Percentiles rank a stretch among this genome's conserved stretches.
Evolutionary conservation across 2,888 invertebrate genomes (phyloP).

Genomic region (Melolontha melolontha): DNA sequence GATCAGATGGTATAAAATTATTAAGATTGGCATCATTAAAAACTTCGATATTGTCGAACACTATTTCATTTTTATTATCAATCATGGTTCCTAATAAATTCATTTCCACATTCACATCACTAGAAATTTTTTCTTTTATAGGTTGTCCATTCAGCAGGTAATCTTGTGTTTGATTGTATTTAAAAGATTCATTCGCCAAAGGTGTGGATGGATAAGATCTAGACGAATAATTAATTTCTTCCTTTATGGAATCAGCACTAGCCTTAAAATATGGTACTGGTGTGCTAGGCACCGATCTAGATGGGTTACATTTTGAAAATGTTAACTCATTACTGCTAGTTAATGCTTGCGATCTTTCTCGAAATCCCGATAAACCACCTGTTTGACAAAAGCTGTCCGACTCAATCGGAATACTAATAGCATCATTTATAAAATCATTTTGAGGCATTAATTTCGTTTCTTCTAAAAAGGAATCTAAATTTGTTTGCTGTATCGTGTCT

Average conservation of each 20-base stretch:
- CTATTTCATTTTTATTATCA: conserved; percentile 45
- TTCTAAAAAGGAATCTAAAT: conserved; percentile 61
- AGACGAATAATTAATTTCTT: conserved; percentile 55
- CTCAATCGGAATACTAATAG: conserved; percentile 45
- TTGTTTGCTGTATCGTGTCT: conserved; percentile 59
- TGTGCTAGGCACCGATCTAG: conserved; percentile 78
- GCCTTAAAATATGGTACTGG: conserved; percentile 67
- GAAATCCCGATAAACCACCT: conserved; percentile 1
- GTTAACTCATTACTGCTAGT: conserved; percentile 51
- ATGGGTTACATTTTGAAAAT: conserved; percentile 62
- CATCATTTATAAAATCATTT: conserved; percentile 30
- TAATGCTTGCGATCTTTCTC: conserved; percentile 22
- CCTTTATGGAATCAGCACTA: conserved; percentile 59
- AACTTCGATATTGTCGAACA: conserved; percentile 45
- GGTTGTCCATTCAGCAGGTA: conserved; percentile 64
- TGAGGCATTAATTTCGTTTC: conserved; percentile 25
- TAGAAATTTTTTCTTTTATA: conserved; percentile 54
- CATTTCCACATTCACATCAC: conserved; percentile 29
- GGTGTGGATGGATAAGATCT: conserved; percentile 86
- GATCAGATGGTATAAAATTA: conserved; percentile 48
- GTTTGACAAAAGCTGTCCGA: conserved; percentile 49
- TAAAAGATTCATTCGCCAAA: conserved; percentile 62
- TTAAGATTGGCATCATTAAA: conserved; percentile 48
- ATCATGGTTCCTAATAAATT: conserved; percentile 34
- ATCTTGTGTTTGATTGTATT: conserved; percentile 61